Evolutionary conservation across 2,888 invertebrate genomes (phyloP).

Genomic region (Orthosia incerta): DNA sequence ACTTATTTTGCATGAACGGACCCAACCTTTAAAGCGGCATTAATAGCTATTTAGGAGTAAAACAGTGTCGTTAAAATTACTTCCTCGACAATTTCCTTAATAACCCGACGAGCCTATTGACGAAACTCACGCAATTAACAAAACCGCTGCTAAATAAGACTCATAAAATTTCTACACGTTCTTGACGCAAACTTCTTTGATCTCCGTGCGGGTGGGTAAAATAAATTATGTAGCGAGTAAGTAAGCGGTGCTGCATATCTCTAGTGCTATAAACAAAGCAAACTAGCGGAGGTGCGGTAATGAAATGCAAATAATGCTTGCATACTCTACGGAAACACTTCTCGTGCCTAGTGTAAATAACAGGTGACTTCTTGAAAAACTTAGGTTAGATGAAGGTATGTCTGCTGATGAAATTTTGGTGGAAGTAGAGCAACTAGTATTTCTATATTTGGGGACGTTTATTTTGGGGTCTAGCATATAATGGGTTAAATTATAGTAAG

Average conservation of each 20-base stretch:
- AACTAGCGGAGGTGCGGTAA: slow-evolving; percentile 75
- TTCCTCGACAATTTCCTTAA: slow-evolving; percentile 39
- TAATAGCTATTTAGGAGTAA: background rate
- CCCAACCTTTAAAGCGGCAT: background rate
- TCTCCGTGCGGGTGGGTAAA: slow-evolving; percentile 52
- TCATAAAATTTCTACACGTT: slow-evolving; percentile 50
- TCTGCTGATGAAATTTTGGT: slow-evolving; percentile 35
- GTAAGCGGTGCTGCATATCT: slow-evolving; percentile 61
- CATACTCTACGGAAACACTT: slow-evolving; percentile 76
- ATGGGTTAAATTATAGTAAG: too few species aligned
- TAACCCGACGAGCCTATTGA: slow-evolving; percentile 24
- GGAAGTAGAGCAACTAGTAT: slow-evolving; percentile 16
- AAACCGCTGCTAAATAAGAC: slow-evolving; percentile 41
- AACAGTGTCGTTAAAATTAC: slow-evolving; percentile 32
- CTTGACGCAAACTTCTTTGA: slow-evolving; percentile 57
- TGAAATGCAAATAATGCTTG: slow-evolving; percentile 84
- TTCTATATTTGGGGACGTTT: background rate
- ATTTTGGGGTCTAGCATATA: background rate
- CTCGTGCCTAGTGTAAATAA: slow-evolving; percentile 73
- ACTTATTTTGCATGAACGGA: background rate
- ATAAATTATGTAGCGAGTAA: slow-evolving; percentile 64
- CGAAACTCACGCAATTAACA: slow-evolving; percentile 42
- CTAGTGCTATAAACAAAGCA: slow-evolving; percentile 63
- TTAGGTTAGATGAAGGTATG: slow-evolving; percentile 37
- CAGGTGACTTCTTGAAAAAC: slow-evolving; percentile 73